phyloP scores from a whole-genome alignment of 2,888 invertebrate species.

The Pandemis heparana region DNA sequence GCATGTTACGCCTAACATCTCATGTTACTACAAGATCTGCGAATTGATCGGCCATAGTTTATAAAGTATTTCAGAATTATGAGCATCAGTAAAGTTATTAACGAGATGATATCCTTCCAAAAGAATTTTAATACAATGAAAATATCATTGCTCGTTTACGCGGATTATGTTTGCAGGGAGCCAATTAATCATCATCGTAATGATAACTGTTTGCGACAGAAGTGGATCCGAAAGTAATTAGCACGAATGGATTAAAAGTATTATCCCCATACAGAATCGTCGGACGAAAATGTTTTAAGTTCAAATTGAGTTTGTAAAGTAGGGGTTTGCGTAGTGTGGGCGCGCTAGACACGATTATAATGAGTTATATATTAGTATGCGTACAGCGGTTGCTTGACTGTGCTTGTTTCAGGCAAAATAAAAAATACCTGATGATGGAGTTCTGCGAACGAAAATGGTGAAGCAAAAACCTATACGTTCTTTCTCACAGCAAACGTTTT shows the following conservation, averaged over 20 bases:
- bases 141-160: not conserved
- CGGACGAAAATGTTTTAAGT: constrained; percentile 4
- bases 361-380: not conserved
- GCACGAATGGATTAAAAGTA: constrained; percentile 17
- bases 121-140: constrained; percentile 1
- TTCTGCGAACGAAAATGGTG: too few relatives aligned
- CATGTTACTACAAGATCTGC: too few relatives aligned
- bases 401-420: too few relatives aligned
- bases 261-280: not conserved
- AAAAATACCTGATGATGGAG: too few relatives aligned
- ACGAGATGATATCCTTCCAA: not conserved
- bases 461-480: too few relatives aligned
- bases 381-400: too few relatives aligned
- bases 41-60: too few relatives aligned
- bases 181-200: constrained; percentile 31
- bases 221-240: constrained; percentile 38
- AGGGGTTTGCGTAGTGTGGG: not conserved
- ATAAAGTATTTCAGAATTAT: too few relatives aligned
- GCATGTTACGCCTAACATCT: too few relatives aligned
- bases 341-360: not conserved
- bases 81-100: not conserved
- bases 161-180: constrained; percentile 17
- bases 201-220: constrained; percentile 29
- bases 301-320: not conserved
- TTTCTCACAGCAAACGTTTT: too few relatives aligned